These are phyloP conservation scores for Orestias chungarensis DNA, from an alignment of 2,797 vertebrate genomes.

Conservation along the genomic window DNA sequence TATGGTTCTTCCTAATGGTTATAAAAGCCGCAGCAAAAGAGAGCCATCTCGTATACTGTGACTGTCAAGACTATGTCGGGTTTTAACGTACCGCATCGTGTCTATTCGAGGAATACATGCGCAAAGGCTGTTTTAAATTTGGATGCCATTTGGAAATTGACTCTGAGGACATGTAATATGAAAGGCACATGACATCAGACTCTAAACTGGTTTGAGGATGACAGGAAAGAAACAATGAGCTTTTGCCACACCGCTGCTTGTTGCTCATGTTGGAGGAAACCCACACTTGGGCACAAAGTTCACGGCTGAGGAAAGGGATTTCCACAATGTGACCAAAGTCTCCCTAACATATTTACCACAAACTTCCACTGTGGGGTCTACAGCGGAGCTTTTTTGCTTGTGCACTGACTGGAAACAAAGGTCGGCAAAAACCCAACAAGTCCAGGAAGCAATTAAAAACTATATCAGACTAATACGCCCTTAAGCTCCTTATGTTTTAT, in stretches of 20 bases:
- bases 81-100: not conserved
- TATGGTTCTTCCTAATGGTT: conserved; percentile 15
- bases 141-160: conserved; percentile 58
- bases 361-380: not conserved
- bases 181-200: conserved; percentile 50
- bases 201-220: conserved; percentile 35
- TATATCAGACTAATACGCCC: not conserved
- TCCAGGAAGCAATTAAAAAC: not conserved
- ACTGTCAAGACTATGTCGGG: not conserved
- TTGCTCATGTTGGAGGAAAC: conserved; percentile 40
- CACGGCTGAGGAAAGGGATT: conserved; percentile 21
- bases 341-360: not conserved
- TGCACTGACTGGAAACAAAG: not conserved
- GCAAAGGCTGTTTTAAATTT: conserved; percentile 33
- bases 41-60: conserved; percentile 1
- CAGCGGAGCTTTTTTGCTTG: not conserved
- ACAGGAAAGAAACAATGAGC: conserved; percentile 48
- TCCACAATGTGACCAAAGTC: not conserved
- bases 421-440: not conserved
- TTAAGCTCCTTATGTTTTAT: not conserved
- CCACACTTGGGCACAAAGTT: conserved; percentile 36
- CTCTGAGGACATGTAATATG: conserved; percentile 65
- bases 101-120: not conserved
- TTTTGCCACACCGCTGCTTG: not conserved
- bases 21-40: conserved; percentile 18